Evolutionary conservation across 2,888 invertebrate species (phyloP), one percentile per base, ranked within the genome.

Genomic region (Biston stratarius): DNA sequence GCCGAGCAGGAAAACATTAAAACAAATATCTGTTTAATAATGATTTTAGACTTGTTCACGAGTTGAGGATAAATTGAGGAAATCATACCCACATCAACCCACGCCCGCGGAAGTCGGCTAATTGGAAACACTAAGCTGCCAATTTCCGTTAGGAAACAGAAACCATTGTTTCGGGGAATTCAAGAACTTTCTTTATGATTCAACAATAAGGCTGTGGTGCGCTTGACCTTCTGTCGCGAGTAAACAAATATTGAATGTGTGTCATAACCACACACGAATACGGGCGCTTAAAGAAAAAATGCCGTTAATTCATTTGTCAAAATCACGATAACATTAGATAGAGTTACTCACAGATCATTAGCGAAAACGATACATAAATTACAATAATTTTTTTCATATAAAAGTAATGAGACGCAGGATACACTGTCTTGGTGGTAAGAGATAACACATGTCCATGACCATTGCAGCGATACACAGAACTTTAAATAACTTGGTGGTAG

Each of bases 101-200:
- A 67, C 67, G 67, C 33, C 24, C 24, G 42, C 53, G 56, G 63
- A 63, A 63, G 45, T 63, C 55, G 63, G 63, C 49, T 67, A 67
- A 67, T 67, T 67, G 59, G 55, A 64, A 60, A 63, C 67, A 63
- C 63, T 60, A 48, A 55, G 40, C 55, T 42, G 51, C 24, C 67
- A 60, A 67, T 67, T 51, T 67, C 67, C 67, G 63, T 59, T 67
- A 60, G 63, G 36, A 51, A 56, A 64, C 59, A 45, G n/a, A 58
- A 51, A 38, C 62, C 63, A 63, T 67, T 67, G 63, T 67, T 67
- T 63, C 60, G 45, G 15, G 40, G 61, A 51, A 61, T 52, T 61
- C 53, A 55, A 44, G 51, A 67, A 67, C 66, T 67, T 67, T 67
- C 66, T 67, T 52, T 61, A 51, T 67, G 66, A 61, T 58, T 42